Percentiles rank a stretch among this genome's conserved stretches.
Evolutionary conservation across 1,140 invertebrate genomes (phyloP).

Genomic region (Proctacanthus coquilletti): DNA sequence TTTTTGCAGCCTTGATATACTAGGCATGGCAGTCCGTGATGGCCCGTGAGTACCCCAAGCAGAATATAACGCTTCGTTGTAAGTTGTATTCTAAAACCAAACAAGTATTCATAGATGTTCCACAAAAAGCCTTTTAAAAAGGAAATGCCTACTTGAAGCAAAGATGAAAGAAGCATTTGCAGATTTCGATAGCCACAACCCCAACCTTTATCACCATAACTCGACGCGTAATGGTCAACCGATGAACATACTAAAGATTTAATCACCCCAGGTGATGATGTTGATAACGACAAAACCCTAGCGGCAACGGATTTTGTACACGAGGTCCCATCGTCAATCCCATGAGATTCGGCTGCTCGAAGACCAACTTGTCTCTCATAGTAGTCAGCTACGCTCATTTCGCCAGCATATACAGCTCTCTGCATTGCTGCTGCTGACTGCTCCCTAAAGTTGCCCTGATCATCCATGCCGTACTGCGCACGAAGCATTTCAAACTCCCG

Average conservation of each 20-base stretch:
- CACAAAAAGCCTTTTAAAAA: not conserved
- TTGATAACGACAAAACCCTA: constrained; percentile 50
- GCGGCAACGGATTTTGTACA: constrained; percentile 34
- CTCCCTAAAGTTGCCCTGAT: constrained; percentile 63
- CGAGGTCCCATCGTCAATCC: constrained; percentile 68
- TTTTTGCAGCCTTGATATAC: constrained; percentile 65
- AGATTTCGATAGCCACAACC: constrained; percentile 83
- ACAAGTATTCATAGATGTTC: not conserved
- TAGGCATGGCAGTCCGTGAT: constrained; percentile 53
- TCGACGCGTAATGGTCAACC: constrained; percentile 72
- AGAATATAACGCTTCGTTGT: constrained; percentile 49
- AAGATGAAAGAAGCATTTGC: constrained; percentile 76
- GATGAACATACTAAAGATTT: constrained; percentile 57
- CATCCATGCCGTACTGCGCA: constrained; percentile 80
- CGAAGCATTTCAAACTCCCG: constrained; percentile 65
- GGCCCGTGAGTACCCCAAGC: constrained; percentile 35
- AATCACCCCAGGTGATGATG: constrained; percentile 47
- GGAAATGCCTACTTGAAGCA: constrained; percentile 36
- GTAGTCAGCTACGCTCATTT: constrained; percentile 71
- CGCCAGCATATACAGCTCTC: constrained; percentile 65
- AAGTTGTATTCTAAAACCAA: constrained; percentile 38
- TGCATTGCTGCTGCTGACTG: constrained; percentile 72
- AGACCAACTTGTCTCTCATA: constrained; percentile 66
- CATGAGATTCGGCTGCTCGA: constrained; percentile 53
- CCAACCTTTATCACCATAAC: constrained; percentile 78